Percentiles rank a stretch among this genome's conserved stretches.
Conservation (phyloP, 1,140 invertebrate species). For the Euwallacea fornicatus region DNA sequence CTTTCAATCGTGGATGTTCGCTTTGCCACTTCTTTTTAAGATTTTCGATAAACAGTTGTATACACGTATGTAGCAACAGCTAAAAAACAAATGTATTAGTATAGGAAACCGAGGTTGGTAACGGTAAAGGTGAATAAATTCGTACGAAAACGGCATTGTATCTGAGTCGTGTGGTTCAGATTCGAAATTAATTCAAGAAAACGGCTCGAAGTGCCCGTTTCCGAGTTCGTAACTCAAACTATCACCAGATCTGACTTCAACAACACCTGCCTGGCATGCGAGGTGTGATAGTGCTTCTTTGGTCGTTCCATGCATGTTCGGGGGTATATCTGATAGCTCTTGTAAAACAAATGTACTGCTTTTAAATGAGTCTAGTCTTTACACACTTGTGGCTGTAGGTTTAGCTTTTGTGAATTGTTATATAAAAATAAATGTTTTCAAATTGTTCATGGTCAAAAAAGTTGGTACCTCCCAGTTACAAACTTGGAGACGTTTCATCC, state of each 20-base stretch:
- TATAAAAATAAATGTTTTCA: too few species aligned
- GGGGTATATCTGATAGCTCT: slow-evolving; percentile 11
- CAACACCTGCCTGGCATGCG: slow-evolving; percentile 47
- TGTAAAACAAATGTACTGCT: too few species aligned
- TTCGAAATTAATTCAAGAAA: slow-evolving; percentile 50
- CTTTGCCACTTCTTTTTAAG: background rate
- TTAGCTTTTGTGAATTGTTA: too few species aligned
- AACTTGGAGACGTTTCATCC: too few species aligned
- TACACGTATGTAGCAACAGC: slow-evolving; percentile 1
- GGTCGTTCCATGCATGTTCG: slow-evolving; percentile 20
- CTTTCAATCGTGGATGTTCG: too few species aligned
- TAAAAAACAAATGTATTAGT: slow-evolving; percentile 27
- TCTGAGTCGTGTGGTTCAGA: slow-evolving; percentile 46
- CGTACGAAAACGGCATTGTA: slow-evolving; percentile 45
- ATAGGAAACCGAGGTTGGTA: slow-evolving; percentile 33
- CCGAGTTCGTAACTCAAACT: slow-evolving; percentile 50
- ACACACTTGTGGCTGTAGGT: too few species aligned
- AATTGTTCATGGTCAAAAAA: too few species aligned
- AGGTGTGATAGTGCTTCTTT: slow-evolving; percentile 22
- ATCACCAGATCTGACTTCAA: slow-evolving; percentile 47
- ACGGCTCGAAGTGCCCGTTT: slow-evolving; percentile 43
- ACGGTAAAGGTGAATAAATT: slow-evolving; percentile 46
- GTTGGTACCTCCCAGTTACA: too few species aligned
- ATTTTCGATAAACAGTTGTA: slow-evolving; percentile 20
- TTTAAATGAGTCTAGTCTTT: too few species aligned